Base-by-base conservation (phyloP, 64 coral and sea anemone genomes). In the Acropora tenuis region DNA sequence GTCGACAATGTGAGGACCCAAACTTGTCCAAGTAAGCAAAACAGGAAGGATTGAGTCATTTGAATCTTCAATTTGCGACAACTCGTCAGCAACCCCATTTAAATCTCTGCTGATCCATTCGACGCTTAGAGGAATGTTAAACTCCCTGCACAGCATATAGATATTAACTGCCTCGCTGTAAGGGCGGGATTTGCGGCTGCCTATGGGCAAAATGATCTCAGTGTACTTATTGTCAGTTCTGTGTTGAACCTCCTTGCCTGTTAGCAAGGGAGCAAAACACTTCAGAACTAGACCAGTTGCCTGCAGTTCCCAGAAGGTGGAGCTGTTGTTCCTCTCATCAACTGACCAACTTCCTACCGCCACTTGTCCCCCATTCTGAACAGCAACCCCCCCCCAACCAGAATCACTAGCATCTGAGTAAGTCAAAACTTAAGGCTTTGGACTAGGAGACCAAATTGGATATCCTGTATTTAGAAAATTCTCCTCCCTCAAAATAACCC, bases 381-480 rank as follows among this genome's bases (percentile, higher is more conserved):
- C 87, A 76, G 57, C n/a, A 47, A 61, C 77, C 43, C 71, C 50
- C 3, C 73, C 73, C 87, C 87, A 78, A 4, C 87, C 87, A 41
- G 9, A 55, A 58, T 76, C 74, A 77, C 87, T 78, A 40, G 87
- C 73, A 88, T 88, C 87, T 17, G 87, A 88, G 11, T 77, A 77
- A 58, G 87, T 77, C 20, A 77, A 76, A 19, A 78, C 71, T 17
- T 88, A 50, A 16, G 57, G 73, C 20, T 77, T 59, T 0, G 87
- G 74, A 20, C 50, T 45, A 44, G 87, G 52, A 16, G 72, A 46
- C 87, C 87, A 88, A 43, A 88, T 88, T 5, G 74, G 74, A 59
- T 88, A 77, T 10, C 87, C 87, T 42, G 85, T 46, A 73, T 87
- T 87, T 53, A 5, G 17, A 50, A 74, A 75, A 50, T 72, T 73